Percentiles rank a stretch among this genome's conserved stretches.
These are phyloP conservation scores for Drosophila sulfurigaster DNA, from an alignment of 1,140 invertebrate genomes.

Conservation along the genomic window DNA sequence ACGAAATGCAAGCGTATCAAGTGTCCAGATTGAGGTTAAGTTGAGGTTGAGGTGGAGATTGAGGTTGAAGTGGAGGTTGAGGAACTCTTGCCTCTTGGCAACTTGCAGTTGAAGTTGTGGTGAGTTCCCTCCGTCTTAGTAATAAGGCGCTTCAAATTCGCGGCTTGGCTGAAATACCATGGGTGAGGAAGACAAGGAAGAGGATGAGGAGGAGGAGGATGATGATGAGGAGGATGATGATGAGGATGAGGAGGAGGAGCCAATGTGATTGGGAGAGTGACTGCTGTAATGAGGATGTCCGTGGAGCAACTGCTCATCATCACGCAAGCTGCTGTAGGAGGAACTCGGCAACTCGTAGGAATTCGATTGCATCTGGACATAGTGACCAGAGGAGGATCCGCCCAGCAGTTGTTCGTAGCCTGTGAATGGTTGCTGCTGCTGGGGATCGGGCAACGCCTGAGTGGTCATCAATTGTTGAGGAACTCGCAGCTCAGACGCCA, in stretches of 20 bases:
- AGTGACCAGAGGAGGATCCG: constrained; percentile 11
- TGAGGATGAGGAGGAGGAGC: background rate
- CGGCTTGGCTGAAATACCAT: constrained; percentile 47
- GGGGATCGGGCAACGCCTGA: constrained; percentile 52
- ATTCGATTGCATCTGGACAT: constrained; percentile 68
- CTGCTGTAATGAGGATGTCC: constrained; percentile 4
- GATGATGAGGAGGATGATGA: no score
- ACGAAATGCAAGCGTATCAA: constrained; percentile 29
- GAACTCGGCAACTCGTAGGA: constrained; percentile 58
- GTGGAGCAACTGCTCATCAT: constrained; percentile 6
- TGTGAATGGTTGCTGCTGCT: constrained; percentile 42
- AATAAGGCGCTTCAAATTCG: constrained; percentile 66
- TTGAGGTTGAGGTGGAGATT: no score
- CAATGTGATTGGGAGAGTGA: background rate
- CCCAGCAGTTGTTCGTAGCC: constrained; percentile 13
- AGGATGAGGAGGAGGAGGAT: background rate
- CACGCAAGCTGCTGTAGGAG: constrained; percentile 29
- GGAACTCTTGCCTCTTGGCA: constrained; percentile 5
- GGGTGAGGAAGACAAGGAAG: background rate
- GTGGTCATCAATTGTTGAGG: constrained; percentile 32
- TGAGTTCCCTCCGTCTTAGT: constrained; percentile 19
- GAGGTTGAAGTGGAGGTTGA: background rate
- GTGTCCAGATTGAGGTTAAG: background rate
- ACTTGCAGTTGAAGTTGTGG: constrained; percentile 11
- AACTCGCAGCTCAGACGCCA: constrained; percentile 46